A percentile compares a stretch with the other conserved stretches of the same genome.
Conservation (phyloP, 2,797 vertebrate genomes). For the Cossypha heuglini region DNA sequence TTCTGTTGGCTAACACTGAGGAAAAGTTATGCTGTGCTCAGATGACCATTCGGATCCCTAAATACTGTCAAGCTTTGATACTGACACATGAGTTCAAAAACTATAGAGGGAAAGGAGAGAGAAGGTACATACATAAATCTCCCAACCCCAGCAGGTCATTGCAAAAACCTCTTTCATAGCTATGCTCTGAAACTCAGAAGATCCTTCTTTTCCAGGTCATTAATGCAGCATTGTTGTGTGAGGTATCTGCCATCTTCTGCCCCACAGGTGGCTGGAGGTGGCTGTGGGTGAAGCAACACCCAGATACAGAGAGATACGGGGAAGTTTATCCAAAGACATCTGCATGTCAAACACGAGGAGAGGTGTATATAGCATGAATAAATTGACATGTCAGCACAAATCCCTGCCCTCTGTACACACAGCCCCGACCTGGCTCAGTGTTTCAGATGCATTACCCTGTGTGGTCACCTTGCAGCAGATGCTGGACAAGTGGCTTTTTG, state of each 20-base stretch:
- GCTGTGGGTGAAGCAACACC: slow-evolving; percentile 55
- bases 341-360: slow-evolving; percentile 55
- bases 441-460: neutral
- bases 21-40: neutral
- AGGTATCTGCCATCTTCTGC: neutral
- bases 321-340: slow-evolving; percentile 59
- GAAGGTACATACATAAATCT: neutral
- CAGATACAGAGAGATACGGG: slow-evolving; percentile 9
- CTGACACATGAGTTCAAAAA: neutral
- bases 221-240: neutral
- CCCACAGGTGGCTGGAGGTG: slow-evolving; percentile 59
- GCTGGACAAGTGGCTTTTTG: neutral
- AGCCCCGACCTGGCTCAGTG: neutral
- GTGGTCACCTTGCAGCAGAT: neutral
- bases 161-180: neutral
- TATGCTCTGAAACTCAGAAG: neutral
- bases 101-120: neutral
- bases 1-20: neutral
- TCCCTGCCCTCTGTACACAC: slow-evolving; percentile 34
- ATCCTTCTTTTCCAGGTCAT: slow-evolving; percentile 7
- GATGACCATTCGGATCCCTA: neutral
- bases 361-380: slow-evolving; percentile 43
- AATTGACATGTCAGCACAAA: slow-evolving; percentile 56
- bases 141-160: neutral
- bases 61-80: neutral